A percentile compares a stretch with the other conserved stretches of the same genome.
These are phyloP conservation scores for Diorhabda carinulata DNA, from an alignment of 1,140 invertebrate species.

Conservation along the genomic window DNA sequence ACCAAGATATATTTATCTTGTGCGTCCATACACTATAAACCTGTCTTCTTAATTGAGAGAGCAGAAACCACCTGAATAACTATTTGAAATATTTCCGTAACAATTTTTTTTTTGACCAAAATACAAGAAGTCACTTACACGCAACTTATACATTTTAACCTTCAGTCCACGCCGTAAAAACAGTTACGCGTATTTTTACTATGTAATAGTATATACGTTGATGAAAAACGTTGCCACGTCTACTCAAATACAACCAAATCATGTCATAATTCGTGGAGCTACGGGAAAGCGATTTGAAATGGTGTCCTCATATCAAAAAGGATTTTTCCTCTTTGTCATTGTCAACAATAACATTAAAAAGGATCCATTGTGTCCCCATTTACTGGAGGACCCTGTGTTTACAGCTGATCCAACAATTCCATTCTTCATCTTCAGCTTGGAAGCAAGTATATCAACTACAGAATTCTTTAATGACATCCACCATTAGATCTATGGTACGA, in stretches of 20 bases:
- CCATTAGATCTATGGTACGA: no score
- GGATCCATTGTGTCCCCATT: no score
- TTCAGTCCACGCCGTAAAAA: neutral
- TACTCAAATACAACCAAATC: neutral
- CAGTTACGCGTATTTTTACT: neutral
- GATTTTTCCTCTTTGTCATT: no score
- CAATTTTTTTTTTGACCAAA: neutral
- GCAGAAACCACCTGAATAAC: neutral
- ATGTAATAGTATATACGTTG: neutral
- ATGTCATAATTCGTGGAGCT: no score
- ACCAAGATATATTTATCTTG: slow-evolving; percentile 2
- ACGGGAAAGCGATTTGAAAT: no score
- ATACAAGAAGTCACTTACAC: neutral
- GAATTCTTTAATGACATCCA: no score
- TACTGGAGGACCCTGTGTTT: no score
- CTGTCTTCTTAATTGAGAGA: neutral
- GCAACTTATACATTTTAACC: neutral
- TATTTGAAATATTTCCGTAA: neutral
- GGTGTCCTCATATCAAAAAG: no score
- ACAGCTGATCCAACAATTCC: no score
- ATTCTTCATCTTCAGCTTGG: no score
- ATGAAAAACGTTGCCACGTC: neutral
- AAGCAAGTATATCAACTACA: no score
- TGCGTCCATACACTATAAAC: neutral
- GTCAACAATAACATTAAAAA: no score